phyloP scores from a whole-genome alignment of 2,797 vertebrate genomes.

The Sorex maritimensis region DNA sequence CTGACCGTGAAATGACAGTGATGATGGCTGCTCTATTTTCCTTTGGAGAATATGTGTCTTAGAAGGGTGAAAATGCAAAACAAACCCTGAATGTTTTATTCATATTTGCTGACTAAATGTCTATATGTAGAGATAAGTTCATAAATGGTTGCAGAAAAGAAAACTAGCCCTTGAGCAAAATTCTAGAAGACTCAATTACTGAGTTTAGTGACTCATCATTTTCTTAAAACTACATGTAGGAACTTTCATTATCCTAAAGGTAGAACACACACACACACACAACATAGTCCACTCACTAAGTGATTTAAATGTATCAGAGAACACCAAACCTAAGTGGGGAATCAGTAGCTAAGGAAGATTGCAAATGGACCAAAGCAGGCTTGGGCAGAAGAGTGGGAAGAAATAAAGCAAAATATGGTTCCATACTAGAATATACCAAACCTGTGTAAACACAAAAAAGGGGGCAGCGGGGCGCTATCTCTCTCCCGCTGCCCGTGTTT shows the following conservation, averaged over 20 bases:
- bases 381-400: background rate
- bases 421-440: conserved; percentile 8
- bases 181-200: background rate
- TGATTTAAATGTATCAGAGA: conserved; percentile 28
- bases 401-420: background rate
- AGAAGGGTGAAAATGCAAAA: conserved; percentile 4
- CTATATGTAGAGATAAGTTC: conserved; percentile 34
- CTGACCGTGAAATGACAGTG: background rate
- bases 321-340: background rate
- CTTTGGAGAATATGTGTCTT: background rate
- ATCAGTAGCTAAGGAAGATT: background rate
- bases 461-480: too few relatives aligned
- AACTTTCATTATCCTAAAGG: background rate
- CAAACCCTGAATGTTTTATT: background rate
- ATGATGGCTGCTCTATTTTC: background rate
- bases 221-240: background rate
- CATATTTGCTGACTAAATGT: conserved; percentile 18
- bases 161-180: background rate
- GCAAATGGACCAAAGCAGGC: background rate
- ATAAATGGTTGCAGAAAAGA: background rate
- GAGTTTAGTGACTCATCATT: background rate
- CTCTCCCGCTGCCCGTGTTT: too few relatives aligned
- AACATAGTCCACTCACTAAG: background rate
- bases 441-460: too few relatives aligned
- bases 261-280: background rate